These are phyloP conservation scores for Acleris literana DNA, from an alignment of 2,888 invertebrate genomes.

Conservation along the genomic window DNA sequence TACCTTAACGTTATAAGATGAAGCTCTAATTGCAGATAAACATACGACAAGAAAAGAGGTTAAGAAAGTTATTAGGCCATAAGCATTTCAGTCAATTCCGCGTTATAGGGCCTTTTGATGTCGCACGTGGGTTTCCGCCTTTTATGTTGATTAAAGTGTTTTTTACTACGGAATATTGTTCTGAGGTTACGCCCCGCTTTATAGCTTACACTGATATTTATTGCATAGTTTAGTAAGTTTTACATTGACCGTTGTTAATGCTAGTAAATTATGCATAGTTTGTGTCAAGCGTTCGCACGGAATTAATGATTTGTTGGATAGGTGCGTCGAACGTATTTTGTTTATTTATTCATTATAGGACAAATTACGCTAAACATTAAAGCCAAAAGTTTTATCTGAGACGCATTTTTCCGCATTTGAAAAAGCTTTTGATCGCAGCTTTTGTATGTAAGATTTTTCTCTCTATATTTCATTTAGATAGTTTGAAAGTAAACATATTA, in stretches of 20 bases:
- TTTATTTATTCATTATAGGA: no score
- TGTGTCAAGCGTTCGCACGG: no score
- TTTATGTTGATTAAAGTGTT: constrained; percentile 60
- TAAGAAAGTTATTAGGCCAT: constrained; percentile 20
- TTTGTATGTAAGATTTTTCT: no score
- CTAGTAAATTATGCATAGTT: no score
- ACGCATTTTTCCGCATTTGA: no score
- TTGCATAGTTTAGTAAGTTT: constrained; percentile 14
- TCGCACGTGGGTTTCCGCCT: constrained; percentile 46
- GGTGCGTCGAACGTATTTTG: no score
- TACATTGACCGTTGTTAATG: background rate
- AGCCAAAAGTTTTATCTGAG: no score
- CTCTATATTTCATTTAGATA: no score
- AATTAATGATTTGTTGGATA: no score
- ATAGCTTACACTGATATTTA: constrained; percentile 4
- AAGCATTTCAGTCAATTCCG: constrained; percentile 43
- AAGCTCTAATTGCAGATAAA: background rate
- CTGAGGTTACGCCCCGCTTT: constrained; percentile 1
- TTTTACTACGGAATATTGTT: constrained; percentile 25
- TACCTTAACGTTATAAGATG: background rate
- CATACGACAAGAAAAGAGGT: background rate
- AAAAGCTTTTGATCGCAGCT: no score
- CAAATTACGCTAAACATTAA: no score
- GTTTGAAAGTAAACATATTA: no score
- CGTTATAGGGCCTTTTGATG: constrained; percentile 37